Evolutionary conservation across 2,797 vertebrate genomes (phyloP), one percentile per base, ranked within the genome.

Genomic region (Coranthus polyacanthus): DNA sequence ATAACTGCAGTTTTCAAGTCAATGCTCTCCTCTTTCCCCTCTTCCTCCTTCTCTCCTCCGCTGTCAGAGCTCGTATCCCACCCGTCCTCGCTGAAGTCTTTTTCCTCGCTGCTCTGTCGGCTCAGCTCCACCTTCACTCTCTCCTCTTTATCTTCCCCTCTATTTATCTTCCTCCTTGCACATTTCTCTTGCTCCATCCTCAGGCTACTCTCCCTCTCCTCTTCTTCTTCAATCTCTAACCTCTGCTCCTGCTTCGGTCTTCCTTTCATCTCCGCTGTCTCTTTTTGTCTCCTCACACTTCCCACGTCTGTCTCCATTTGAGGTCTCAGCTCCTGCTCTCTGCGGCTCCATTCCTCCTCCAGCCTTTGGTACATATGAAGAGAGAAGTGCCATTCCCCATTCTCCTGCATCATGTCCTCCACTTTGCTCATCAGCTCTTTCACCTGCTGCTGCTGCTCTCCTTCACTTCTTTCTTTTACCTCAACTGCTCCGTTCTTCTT

Each of bases 381-480:
- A 34, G 83, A 89, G 69, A 88, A 86, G 74, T 77, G 81, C 83
- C 83, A 86, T 10, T 57, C 63, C 2, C 84, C 63, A 0, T 86
- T 86, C 68, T 87, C 89, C 66, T 70, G 72, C 66, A 88, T 8
- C 55, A 81, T 59, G 32, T 88, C 79, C 38, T 85, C 82, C 18
- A 74, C 79, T 53, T 72, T 75, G 42, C 71, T 46, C 74, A 84
- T 49, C 59, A 89, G 74, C 58, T 79, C 65, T 26, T 38, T 80
- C 46, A 87, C 87, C 79, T 90, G 85, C 55, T 67, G 41, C 59
- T 64, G 68, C 44, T 47, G 36, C 38, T n/a, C n/a, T n/a, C 12
- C 55, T 11, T 24, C 42, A 32, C 24, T 34, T 12, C 32, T 68
- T 52, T 43, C 5, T n/a, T 38, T 12, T 37, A 29, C 52, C 68